A percentile compares a stretch with the other conserved stretches of the same genome.
These are phyloP conservation scores for Synanthedon tipuliformis DNA, from an alignment of 2,888 invertebrate species.

Conservation along the genomic window DNA sequence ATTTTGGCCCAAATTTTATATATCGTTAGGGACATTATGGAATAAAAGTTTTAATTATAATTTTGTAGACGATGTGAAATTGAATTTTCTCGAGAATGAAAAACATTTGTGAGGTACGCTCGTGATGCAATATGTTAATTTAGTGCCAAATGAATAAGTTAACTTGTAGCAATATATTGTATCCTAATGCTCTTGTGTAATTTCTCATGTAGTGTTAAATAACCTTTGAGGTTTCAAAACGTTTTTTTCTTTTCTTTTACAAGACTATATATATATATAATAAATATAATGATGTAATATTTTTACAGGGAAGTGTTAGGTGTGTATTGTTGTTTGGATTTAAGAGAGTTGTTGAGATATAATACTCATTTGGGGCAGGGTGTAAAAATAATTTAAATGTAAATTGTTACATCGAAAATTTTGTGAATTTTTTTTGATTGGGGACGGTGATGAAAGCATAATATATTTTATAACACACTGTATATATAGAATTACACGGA, in stretches of 20 bases:
- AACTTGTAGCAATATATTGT: conserved; percentile 68
- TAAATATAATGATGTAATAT: conserved; percentile 21
- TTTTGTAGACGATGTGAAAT: conserved; percentile 35
- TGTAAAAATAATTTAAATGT: conserved; percentile 42
- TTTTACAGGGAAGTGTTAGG: conserved; percentile 69
- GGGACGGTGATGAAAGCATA: conserved; percentile 1
- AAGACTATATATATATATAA: conserved; percentile 47
- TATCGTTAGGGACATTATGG: conserved; percentile 35
- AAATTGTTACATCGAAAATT: too few relatives aligned
- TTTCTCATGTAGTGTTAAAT: conserved; percentile 65
- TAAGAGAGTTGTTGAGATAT: conserved; percentile 63
- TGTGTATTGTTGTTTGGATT: conserved; percentile 62
- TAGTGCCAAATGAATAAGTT: conserved; percentile 71
- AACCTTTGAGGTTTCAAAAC: conserved; percentile 64
- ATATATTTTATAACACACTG: too few relatives aligned
- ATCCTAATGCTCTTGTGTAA: conserved; percentile 67
- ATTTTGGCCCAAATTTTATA: conserved; percentile 40
- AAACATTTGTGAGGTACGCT: conserved; percentile 56
- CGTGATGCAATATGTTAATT: conserved; percentile 70
- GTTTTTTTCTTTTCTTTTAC: conserved; percentile 51
- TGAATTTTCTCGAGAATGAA: conserved; percentile 35
- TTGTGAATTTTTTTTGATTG: neutral
- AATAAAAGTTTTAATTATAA: conserved; percentile 29
- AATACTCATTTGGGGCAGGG: conserved; percentile 63
- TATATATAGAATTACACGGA: too few relatives aligned